Conservation (phyloP, 2,888 invertebrate genomes). For the Napeogenes sylphis region DNA sequence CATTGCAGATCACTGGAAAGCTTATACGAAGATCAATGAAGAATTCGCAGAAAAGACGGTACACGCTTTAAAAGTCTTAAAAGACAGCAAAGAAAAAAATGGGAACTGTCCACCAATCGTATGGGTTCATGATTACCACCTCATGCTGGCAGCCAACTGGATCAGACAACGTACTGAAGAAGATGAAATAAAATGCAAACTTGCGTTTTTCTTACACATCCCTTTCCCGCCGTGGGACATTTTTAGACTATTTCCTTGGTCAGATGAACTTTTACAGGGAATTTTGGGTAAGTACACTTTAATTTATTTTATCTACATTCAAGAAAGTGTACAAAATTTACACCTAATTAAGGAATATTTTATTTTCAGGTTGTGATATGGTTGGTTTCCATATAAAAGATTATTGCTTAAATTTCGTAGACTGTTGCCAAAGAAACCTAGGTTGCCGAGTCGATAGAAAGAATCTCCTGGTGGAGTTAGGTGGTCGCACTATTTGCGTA, state of each 20-base stretch:
- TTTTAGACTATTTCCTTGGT: constrained; percentile 92
- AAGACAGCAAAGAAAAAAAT: constrained; percentile 66
- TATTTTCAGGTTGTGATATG: constrained; percentile 87
- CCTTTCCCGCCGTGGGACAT: constrained; percentile 97
- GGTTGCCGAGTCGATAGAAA: constrained; percentile 93
- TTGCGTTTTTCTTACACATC: constrained; percentile 96
- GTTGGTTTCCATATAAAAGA: constrained; percentile 95
- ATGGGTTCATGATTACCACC: constrained; percentile 96
- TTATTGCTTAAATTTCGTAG: constrained; percentile 93
- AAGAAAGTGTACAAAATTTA: neutral
- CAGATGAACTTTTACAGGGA: constrained; percentile 95
- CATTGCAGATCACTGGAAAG: constrained; percentile 88
- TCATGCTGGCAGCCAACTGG: constrained; percentile 95
- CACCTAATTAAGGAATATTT: neutral
- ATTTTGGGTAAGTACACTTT: constrained; percentile 81
- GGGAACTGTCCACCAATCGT: constrained; percentile 82
- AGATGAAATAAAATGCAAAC: constrained; percentile 84
- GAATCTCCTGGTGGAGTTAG: constrained; percentile 90
- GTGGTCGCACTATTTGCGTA: constrained; percentile 89
- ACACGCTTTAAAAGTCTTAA: constrained; percentile 78
- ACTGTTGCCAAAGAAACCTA: constrained; percentile 91
- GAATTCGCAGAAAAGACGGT: constrained; percentile 90
- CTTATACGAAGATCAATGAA: constrained; percentile 88
- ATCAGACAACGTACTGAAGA: constrained; percentile 89
- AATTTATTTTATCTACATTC: neutral